These are phyloP conservation scores for Tetramorium alpestre DNA, from an alignment of 1,140 invertebrate genomes.

Conservation along the genomic window DNA sequence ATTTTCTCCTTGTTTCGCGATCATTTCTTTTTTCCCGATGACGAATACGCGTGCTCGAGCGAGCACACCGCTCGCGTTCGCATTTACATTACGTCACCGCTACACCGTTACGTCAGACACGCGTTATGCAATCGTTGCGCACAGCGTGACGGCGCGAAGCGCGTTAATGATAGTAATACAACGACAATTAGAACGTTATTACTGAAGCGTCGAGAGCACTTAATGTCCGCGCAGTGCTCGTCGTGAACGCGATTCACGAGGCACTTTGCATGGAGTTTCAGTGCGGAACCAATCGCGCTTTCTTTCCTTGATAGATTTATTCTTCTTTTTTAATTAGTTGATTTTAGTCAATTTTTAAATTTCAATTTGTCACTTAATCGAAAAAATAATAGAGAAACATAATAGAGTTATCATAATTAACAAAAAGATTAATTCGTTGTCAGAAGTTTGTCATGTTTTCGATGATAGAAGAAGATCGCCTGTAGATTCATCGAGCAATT, in stretches of 20 bases:
- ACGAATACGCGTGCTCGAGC: slow-evolving; percentile 1
- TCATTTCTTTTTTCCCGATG: not conserved
- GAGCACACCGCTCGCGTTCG: slow-evolving; percentile 31
- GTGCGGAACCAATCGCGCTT: not conserved
- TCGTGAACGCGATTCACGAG: slow-evolving; percentile 44
- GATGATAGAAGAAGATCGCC: not conserved
- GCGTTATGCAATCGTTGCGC: slow-evolving; percentile 62
- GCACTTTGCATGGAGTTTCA: not conserved
- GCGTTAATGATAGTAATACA: slow-evolving; percentile 71
- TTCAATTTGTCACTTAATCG: not conserved
- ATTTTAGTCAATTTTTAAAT: not conserved
- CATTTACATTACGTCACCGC: slow-evolving; percentile 60
- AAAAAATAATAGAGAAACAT: not conserved
- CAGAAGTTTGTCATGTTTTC: not conserved
- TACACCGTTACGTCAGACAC: slow-evolving; percentile 62
- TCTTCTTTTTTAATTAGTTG: not conserved
- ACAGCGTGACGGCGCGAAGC: slow-evolving; percentile 47
- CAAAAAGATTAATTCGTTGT: not conserved
- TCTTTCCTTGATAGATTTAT: not conserved
- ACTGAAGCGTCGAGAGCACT: slow-evolving; percentile 64
- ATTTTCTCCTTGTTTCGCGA: not conserved
- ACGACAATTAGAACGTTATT: slow-evolving; percentile 73
- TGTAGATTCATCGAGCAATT: not conserved
- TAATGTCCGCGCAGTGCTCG: slow-evolving; percentile 27
- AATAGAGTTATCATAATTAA: not conserved